Conservation (phyloP, 1,140 invertebrate genomes). For the Tyrophagus putrescentiae region DNA sequence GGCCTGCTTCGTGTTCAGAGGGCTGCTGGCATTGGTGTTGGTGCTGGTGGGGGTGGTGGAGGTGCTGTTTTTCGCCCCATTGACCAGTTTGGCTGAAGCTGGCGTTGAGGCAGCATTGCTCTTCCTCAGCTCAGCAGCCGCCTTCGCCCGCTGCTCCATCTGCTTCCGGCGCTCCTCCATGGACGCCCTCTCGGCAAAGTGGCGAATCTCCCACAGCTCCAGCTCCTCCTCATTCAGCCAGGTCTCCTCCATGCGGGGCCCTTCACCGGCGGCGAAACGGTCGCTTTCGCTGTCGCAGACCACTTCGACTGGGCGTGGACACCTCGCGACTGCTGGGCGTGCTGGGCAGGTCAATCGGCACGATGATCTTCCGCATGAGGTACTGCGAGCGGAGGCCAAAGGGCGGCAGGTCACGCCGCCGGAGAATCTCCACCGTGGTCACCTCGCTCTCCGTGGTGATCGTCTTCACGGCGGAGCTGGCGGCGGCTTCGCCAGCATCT, state of each 20-base stretch:
- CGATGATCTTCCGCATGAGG: conserved; percentile 75
- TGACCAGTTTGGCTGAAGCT: conserved; percentile 62
- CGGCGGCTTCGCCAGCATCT: conserved; percentile 50
- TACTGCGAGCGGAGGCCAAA: conserved; percentile 81
- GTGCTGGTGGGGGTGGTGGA: conserved; percentile 27
- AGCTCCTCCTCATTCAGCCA: conserved; percentile 92
- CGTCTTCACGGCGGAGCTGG: conserved; percentile 79
- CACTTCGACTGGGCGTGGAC: conserved; percentile 71
- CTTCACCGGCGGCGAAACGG: conserved; percentile 57
- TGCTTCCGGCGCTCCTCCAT: too few relatives aligned
- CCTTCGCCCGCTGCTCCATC: too few relatives aligned
- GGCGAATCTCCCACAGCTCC: conserved; percentile 91
- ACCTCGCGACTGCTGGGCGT: conserved; percentile 83
- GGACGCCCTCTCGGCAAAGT: conserved; percentile 91
- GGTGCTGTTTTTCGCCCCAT: conserved; percentile 24
- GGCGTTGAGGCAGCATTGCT: conserved; percentile 64
- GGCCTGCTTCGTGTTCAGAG: conserved; percentile 27
- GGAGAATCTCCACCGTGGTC: conserved; percentile 75
- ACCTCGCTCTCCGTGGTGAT: conserved; percentile 92
- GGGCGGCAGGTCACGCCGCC: conserved; percentile 68
- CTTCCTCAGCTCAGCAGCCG: conserved; percentile 71
- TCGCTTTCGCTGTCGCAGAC: conserved; percentile 57
- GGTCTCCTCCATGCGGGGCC: conserved; percentile 76
- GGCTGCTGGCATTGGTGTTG: conserved; percentile 28
- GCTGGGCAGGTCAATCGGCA: conserved; percentile 81